phyloP scores from a whole-genome alignment of 2,113 vertebrate species.

The Leuciscus idus region DNA sequence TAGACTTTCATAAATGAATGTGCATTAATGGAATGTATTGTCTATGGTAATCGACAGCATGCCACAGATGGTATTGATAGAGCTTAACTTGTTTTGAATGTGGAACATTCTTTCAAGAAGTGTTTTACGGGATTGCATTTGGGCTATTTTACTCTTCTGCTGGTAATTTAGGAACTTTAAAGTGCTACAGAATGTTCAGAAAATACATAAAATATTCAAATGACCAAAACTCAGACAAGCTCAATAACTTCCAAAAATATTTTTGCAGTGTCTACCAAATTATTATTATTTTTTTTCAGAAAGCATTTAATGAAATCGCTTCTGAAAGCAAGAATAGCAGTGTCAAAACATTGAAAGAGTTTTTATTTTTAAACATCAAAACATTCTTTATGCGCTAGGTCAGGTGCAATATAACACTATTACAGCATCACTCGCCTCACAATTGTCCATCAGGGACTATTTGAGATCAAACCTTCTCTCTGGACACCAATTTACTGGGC shows the following conservation, averaged over 20 bases:
- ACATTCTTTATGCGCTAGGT: conserved; percentile 3
- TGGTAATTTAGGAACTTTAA: conserved; percentile 3
- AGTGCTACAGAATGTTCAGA: not conserved
- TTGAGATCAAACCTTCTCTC: conserved; percentile 43
- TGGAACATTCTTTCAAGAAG: not conserved
- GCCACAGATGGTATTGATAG: not conserved
- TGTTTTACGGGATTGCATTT: not conserved
- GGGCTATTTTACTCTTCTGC: not conserved
- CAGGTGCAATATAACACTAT: conserved; percentile 8
- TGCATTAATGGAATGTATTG: conserved; percentile 1
- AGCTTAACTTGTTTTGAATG: conserved; percentile 11
- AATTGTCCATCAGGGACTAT: conserved; percentile 35
- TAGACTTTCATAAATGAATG: not conserved
- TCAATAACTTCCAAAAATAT: not conserved
- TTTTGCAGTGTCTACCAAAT: conserved; percentile 3
- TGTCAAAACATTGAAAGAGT: not conserved
- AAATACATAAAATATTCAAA: conserved; percentile 31
- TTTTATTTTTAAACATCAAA: conserved; percentile 16
- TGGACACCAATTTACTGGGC: conserved; percentile 32
- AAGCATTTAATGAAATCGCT: conserved; percentile 14
- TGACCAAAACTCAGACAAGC: not conserved
- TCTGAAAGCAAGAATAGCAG: not conserved
- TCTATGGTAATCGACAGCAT: conserved; percentile 14
- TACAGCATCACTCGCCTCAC: conserved; percentile 11
- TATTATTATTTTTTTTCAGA: not conserved